Percentiles rank a stretch among this genome's conserved stretches.
Evolutionary conservation across 2,888 invertebrate species (phyloP).

Genomic region (Gibbula magus): DNA sequence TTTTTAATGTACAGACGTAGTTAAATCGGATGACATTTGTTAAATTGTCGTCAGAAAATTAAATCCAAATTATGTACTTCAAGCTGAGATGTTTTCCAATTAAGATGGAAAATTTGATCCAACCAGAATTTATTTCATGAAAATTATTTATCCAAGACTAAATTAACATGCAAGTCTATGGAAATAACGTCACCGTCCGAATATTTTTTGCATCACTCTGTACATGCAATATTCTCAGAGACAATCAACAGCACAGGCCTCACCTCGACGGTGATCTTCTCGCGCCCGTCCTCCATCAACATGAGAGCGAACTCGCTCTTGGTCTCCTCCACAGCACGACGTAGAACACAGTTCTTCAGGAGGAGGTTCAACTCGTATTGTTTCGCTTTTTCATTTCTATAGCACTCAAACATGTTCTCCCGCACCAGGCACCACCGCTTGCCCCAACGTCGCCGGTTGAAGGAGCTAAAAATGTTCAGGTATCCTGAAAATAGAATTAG

Average conservation of each 20-base stretch:
- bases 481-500: conserved; percentile 49
- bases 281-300: conserved; percentile 55
- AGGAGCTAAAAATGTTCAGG: conserved; percentile 64
- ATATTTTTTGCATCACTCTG: too few species aligned
- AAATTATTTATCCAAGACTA: too few species aligned
- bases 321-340: conserved; percentile 60
- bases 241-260: neutral
- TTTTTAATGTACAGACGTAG: too few species aligned
- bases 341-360: conserved; percentile 55
- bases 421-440: conserved; percentile 64
- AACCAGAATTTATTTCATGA: too few species aligned
- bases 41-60: too few species aligned
- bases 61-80: too few species aligned
- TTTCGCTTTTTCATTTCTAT: conserved; percentile 49
- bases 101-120: too few species aligned
- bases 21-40: too few species aligned
- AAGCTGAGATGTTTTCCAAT: too few species aligned
- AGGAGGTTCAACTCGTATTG: conserved; percentile 63
- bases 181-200: too few species aligned
- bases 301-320: conserved; percentile 65
- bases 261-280: conserved; percentile 69
- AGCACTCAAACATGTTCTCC: conserved; percentile 66
- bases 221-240: too few species aligned
- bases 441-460: conserved; percentile 65
- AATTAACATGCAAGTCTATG: too few species aligned